Evolutionary conservation across 1,140 invertebrate species (phyloP), one percentile per base, ranked within the genome.

Genomic region (Drosophila bocki): DNA sequence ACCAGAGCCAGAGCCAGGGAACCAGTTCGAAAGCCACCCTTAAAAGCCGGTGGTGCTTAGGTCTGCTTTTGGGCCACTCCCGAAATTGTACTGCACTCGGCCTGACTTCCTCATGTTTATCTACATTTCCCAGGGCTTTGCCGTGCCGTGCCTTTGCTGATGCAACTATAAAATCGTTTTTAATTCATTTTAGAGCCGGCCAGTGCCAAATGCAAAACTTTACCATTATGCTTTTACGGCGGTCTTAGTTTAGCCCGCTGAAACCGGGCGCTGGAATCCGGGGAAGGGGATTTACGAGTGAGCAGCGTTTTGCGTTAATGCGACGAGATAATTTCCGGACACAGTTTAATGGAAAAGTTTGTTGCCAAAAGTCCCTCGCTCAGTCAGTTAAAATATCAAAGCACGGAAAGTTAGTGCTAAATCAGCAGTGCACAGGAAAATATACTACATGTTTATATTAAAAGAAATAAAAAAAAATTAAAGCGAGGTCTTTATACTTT

Each of bases 311-410:
- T 78, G 64, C 61, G 58, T 70, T 74, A 67, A 64, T 75, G 80
- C 80, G 59, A 79, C 69, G 58, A 69, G 63, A 59, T 82, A 82
- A 83, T 83, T 79, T 82, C 75, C 80, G 70, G 68, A 32, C 62
- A 41, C 26, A 42, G 54, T 63, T 62, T 50, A 78, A 78, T 74
- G 74, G 42, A 79, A 83, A 79, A 82, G 68, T 69, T 65, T 63
- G 53, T 74, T 61, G 54, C 60, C 59, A 39, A 81, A 76, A 69
- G 59, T 67, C 42, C 64, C 44, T 64, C 76, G 50, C 35, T 47
- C 54, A 71, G 39, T 80, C 42, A 58, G 58, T 67, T 68, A 68
- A 71, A 70, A 80, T 68, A 64, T 64, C 77, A 72, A 65, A 78
- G 68, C 42, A 29, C 32, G 29, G 45, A 78, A 53, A 47, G 41